A percentile compares a stretch with the other conserved stretches of the same genome.
Evolutionary conservation across 2,113 vertebrate species (phyloP).

Genomic region (Urocitellus parryii): DNA sequence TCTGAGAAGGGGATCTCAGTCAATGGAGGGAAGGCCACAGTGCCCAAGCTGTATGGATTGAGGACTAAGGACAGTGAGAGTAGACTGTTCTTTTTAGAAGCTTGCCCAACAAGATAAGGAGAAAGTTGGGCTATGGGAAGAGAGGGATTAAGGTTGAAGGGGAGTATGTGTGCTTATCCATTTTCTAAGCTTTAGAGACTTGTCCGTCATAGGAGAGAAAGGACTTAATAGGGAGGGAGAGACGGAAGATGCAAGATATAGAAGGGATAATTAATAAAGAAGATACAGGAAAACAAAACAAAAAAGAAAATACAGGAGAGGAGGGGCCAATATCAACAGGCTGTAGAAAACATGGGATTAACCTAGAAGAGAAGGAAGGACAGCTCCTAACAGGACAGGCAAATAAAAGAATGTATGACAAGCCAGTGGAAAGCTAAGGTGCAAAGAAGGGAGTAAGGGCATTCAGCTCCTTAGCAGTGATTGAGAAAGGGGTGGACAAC

Average conservation of each 20-base stretch:
- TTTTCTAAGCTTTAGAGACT: constrained; percentile 41
- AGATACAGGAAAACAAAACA: no score
- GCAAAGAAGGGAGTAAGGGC: neutral
- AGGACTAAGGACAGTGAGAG: neutral
- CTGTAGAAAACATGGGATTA: neutral
- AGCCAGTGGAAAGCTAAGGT: neutral
- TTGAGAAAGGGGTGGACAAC: neutral
- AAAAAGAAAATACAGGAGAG: neutral
- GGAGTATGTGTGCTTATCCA: neutral
- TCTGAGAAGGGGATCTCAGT: neutral
- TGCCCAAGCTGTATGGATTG: neutral
- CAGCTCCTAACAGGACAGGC: neutral
- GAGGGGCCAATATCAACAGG: neutral
- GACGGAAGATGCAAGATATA: neutral
- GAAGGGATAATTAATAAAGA: neutral
- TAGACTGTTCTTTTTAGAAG: constrained; percentile 2
- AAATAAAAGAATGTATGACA: neutral
- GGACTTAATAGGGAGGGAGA: neutral
- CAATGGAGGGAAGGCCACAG: neutral
- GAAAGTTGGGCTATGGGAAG: neutral
- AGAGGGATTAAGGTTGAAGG: neutral
- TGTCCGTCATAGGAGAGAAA: neutral
- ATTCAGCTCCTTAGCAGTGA: neutral
- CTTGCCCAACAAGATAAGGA: neutral
- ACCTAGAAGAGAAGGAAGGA: neutral